A percentile compares a stretch with the other conserved stretches of the same genome.
Evolutionary conservation across 1,140 invertebrate species (phyloP).

Genomic region (Brachionus asplanchnoidis): DNA sequence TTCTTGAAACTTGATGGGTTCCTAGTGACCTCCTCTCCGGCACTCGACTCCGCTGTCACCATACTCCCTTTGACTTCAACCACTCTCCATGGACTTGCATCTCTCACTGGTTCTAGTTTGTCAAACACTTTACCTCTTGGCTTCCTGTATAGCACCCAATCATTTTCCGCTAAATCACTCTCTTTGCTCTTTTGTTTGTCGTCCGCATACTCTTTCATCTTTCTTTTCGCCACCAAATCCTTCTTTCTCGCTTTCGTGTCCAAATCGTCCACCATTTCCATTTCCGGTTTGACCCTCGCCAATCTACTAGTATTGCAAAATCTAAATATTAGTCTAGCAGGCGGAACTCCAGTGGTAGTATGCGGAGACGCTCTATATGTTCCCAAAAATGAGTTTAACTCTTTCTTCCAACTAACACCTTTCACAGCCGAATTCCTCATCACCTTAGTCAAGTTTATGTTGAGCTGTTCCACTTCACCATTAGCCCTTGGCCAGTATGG

Average conservation of each 20-base stretch:
- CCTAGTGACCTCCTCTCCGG: no score
- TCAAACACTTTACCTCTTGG: neutral
- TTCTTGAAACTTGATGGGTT: no score
- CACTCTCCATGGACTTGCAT: neutral
- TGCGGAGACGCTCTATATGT: slow-evolving; percentile 42
- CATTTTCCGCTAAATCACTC: neutral
- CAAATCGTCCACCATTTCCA: neutral
- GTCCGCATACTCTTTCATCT: neutral
- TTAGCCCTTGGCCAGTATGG: slow-evolving; percentile 43
- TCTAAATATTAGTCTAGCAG: neutral
- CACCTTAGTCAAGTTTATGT: slow-evolving; percentile 27
- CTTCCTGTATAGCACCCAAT: neutral
- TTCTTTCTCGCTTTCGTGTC: neutral
- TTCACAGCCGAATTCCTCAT: slow-evolving; percentile 25
- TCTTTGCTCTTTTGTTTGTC: neutral
- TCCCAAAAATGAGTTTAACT: neutral
- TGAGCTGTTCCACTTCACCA: slow-evolving; percentile 43
- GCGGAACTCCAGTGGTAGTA: slow-evolving; percentile 25
- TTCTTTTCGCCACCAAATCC: neutral
- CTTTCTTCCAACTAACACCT: slow-evolving; percentile 37
- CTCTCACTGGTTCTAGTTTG: neutral
- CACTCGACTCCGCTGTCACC: neutral
- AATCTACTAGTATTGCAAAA: neutral
- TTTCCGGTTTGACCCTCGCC: neutral
- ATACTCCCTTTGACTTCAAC: neutral